Evolutionary conservation across 2,888 invertebrate species (phyloP).

Genomic region (Yponomeuta cagnagella): DNA sequence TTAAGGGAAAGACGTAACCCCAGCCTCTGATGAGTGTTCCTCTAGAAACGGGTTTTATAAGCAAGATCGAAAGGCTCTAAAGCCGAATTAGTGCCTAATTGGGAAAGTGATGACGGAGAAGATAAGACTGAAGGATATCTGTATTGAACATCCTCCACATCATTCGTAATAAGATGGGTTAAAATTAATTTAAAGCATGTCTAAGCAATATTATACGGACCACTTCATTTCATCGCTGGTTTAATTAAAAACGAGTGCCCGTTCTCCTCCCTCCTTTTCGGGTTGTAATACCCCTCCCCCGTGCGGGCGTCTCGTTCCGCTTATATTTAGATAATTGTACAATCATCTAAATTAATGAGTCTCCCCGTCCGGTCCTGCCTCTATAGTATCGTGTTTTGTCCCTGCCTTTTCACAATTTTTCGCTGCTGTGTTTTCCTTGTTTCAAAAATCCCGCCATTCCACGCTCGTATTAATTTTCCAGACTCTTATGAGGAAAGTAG

Average conservation of each 20-base stretch:
- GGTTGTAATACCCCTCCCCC: conserved; percentile 65
- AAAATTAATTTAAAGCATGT: conserved; percentile 74
- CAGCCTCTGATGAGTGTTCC: too few species aligned
- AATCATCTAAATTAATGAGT: conserved; percentile 77
- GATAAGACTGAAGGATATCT: background rate
- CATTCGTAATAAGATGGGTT: conserved; percentile 55
- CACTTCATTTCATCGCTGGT: conserved; percentile 75
- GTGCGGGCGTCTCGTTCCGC: conserved; percentile 69
- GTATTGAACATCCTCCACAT: conserved; percentile 25
- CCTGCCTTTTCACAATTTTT: background rate
- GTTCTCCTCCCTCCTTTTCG: conserved; percentile 68
- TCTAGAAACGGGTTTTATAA: too few species aligned
- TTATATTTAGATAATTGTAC: conserved; percentile 77
- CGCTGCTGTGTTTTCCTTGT: background rate
- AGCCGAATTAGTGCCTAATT: too few species aligned
- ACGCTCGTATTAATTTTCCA: background rate
- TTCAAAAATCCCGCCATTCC: background rate
- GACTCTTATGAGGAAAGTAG: background rate
- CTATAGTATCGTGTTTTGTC: conserved; percentile 61
- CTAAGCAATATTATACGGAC: conserved; percentile 75
- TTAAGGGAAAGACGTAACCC: too few species aligned
- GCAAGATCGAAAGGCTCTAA: too few species aligned
- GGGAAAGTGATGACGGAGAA: background rate
- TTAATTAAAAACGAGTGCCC: conserved; percentile 77
- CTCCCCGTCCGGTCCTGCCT: conserved; percentile 69